These are phyloP conservation scores for Fistularia tabacaria DNA, from an alignment of 2,797 vertebrate species.

Conservation along the genomic window DNA sequence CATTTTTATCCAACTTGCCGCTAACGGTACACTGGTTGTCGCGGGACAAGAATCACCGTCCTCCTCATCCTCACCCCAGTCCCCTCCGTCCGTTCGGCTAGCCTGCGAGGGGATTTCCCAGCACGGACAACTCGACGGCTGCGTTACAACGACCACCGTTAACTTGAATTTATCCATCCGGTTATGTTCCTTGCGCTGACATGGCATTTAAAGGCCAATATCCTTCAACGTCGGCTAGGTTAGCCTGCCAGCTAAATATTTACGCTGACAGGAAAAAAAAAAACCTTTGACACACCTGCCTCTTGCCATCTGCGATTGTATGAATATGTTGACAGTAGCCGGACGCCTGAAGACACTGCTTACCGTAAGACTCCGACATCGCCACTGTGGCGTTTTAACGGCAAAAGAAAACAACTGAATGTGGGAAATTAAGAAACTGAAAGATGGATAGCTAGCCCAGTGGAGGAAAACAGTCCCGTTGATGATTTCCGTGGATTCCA, in stretches of 20 bases:
- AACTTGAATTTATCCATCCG: background rate
- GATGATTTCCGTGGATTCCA: slow-evolving; percentile 66
- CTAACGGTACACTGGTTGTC: too few relatives aligned
- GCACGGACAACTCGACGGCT: too few relatives aligned
- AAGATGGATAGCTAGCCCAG: slow-evolving; percentile 50
- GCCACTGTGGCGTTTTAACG: slow-evolving; percentile 48
- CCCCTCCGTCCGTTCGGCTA: too few relatives aligned
- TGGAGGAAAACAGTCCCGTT: slow-evolving; percentile 60
- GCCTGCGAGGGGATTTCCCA: too few relatives aligned
- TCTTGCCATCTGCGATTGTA: slow-evolving; percentile 10
- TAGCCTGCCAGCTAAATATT: slow-evolving; percentile 60
- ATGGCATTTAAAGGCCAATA: slow-evolving; percentile 30
- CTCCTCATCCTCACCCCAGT: too few relatives aligned
- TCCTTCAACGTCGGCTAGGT: slow-evolving; percentile 22
- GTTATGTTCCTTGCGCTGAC: slow-evolving; percentile 17
- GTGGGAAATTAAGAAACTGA: slow-evolving; percentile 13
- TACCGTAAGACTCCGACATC: slow-evolving; percentile 85
- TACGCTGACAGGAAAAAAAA: slow-evolving; percentile 32
- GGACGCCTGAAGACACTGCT: slow-evolving; percentile 16
- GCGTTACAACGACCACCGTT: background rate
- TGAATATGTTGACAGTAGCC: background rate
- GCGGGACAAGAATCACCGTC: too few relatives aligned
- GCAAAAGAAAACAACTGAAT: background rate
- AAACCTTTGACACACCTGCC: slow-evolving; percentile 50
- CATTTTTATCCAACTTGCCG: too few relatives aligned